phyloP scores from a whole-genome alignment of 2,888 invertebrate species.

The Ommatoiulus sabulosus region DNA sequence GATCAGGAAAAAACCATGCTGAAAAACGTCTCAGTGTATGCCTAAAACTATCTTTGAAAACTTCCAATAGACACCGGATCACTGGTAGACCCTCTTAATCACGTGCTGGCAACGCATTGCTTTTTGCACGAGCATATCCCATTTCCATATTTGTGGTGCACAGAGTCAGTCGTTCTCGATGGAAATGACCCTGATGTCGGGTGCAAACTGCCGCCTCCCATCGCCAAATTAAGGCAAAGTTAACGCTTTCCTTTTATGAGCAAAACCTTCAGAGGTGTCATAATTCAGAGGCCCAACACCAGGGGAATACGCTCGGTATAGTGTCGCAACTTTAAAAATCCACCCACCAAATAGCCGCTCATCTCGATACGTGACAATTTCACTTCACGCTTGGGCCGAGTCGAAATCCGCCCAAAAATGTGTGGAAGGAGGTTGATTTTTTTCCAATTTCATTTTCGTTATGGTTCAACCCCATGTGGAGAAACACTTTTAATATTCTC shows the following conservation, averaged over 20 bases:
- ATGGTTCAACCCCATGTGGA: not conserved
- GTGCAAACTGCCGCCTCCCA: not conserved
- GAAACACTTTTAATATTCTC: not conserved
- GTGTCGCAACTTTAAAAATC: not conserved
- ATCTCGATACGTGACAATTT: not conserved
- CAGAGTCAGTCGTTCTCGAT: not conserved
- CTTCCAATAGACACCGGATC: no score
- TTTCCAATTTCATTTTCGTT: not conserved
- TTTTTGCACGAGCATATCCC: not conserved
- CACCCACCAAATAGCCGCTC: not conserved
- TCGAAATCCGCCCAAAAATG: not conserved
- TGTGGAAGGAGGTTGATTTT: not conserved
- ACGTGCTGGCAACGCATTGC: no score
- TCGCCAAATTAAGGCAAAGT: not conserved
- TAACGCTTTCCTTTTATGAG: not conserved
- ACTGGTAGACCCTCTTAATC: no score
- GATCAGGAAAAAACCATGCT: no score
- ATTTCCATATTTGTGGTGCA: not conserved
- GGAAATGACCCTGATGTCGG: not conserved
- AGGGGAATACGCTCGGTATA: not conserved
- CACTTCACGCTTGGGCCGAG: not conserved
- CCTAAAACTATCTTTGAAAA: no score
- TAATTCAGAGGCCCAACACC: not conserved
- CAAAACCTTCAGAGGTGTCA: slow-evolving; percentile 1
- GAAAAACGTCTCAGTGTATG: no score